Evolutionary conservation across 2,113 vertebrate genomes (phyloP).

Genomic region (Ctenomys sociabilis): DNA sequence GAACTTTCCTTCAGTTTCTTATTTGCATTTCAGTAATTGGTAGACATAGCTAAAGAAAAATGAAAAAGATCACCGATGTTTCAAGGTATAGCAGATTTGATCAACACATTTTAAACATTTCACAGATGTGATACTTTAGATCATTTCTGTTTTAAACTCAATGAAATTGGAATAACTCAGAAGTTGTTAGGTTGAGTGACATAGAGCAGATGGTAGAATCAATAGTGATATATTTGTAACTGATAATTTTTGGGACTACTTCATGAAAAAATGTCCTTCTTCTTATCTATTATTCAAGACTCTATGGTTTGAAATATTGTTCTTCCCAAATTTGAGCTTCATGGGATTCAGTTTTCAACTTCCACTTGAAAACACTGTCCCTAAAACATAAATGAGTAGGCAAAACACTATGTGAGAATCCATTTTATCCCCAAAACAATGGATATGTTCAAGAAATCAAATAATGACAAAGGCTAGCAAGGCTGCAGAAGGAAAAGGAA

Average conservation of each 20-base stretch:
- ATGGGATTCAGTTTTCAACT: neutral
- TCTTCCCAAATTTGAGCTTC: slow-evolving; percentile 15
- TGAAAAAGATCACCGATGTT: rapidly evolving
- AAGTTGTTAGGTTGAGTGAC: neutral
- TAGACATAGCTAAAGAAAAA: neutral
- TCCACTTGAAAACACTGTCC: neutral
- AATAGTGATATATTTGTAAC: neutral
- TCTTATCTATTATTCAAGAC: neutral
- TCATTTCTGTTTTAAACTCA: neutral
- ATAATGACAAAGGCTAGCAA: neutral
- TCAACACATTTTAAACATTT: neutral
- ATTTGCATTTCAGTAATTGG: neutral
- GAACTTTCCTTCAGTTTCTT: neutral
- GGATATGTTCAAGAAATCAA: neutral
- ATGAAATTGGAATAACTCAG: neutral
- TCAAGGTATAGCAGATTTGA: neutral
- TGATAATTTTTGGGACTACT: neutral
- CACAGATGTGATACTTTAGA: neutral
- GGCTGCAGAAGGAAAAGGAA: neutral
- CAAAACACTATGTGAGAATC: neutral
- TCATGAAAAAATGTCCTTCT: neutral
- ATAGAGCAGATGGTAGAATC: too few species aligned
- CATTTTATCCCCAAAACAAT: neutral
- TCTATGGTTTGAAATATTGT: neutral
- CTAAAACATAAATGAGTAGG: neutral